Evolutionary conservation across 2,113 vertebrate species (phyloP), one percentile per base, ranked within the genome.

Genomic region (Pseudorhombus dupliciocellatus): DNA sequence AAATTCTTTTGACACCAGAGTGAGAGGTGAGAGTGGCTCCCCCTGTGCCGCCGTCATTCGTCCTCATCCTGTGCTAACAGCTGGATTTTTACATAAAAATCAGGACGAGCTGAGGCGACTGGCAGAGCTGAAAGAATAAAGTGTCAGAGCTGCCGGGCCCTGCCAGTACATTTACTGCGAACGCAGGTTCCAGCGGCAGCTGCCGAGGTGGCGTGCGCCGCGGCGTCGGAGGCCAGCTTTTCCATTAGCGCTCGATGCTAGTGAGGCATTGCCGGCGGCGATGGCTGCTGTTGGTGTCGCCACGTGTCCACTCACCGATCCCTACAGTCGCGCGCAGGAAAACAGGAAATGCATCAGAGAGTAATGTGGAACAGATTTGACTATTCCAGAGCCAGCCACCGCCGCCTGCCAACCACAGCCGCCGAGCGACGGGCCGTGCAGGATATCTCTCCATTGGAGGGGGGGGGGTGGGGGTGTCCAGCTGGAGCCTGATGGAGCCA

Each of bases 311-410:
- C 73, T 75, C 61, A 7, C 66, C 42, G 55, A 50, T 73, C 22
- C 62, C 65, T 65, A 8, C 55, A 52, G 55, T 50, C 61, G 34
- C 34, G 12, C 34, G 12, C 34, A 37, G 34, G 77, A 50, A 73
- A 77, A 82, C 81, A 87, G 84, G 83, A 81, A 84, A 77, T 85
- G 77, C 87, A 83, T 72, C 80, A 65, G 81, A 77, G 85, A 87
- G 75, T 87, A 86, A 88, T 86, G 85, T 79, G 81, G 81, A 87
- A 87, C 85, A 89, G 87, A 90, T 88, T 77, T 71, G 66, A 87
- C 60, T 56, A 12, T 57, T 72, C 60, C 58, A 69, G 37, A 80
- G 81, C 86, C 85, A 84, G 61, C 24, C 64, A 63, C 81, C 56
- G 71, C 50, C 4, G 60, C 53, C 57, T 80, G 85, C 83, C 87